Evolutionary conservation across 2,888 invertebrate species (phyloP), one percentile per base, ranked within the genome.

Genomic region (Watsonalla binaria): DNA sequence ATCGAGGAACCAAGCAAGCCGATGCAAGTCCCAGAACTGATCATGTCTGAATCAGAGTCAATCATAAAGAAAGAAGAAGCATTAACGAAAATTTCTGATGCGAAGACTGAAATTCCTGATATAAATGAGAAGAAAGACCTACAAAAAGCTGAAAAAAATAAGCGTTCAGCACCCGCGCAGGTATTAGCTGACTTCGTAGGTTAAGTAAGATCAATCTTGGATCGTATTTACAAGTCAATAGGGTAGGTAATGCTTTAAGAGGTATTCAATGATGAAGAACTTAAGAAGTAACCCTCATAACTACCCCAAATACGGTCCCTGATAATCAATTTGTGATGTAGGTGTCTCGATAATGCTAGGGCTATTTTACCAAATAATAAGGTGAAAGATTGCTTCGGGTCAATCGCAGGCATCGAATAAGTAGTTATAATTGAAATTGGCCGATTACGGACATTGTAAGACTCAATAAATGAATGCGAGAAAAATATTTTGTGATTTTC

Each of bases 291-390:
- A 37, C 37, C n/a, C 6, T 11, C 5, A 42, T 42, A 11, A 11
- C 11, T 42, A 42, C 11, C 11, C 42, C 11, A 11, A 42, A 42
- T 42, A 42, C 42, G 42, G 11, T 11, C 11, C 13, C 13, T 5
- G 49, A 14, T 49, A 49, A 13, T 8, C 2, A 48, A 6, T 37
- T 39, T 49, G 49, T 52, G 53, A 54, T 39, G 55, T 42, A 51
- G 55, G 39, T 59, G 50, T 54, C 52, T 58, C 51, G 46, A 57
- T 49, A 61, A 61, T 60, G 59, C 59, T 70, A 74, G 73, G 80
- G 85, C 86, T 86, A 82, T 78, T 79, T 80, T 79, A 87, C 88
- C 88, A 89, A 89, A 88, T 84, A 84, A 81, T 11, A 5, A 5
- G 42, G 42, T 42, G 42, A 42, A 42, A 42, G 24, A 48, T 37